Evolutionary conservation across 2,113 vertebrate species (phyloP).

Genomic region (Tamias sibiricus): DNA sequence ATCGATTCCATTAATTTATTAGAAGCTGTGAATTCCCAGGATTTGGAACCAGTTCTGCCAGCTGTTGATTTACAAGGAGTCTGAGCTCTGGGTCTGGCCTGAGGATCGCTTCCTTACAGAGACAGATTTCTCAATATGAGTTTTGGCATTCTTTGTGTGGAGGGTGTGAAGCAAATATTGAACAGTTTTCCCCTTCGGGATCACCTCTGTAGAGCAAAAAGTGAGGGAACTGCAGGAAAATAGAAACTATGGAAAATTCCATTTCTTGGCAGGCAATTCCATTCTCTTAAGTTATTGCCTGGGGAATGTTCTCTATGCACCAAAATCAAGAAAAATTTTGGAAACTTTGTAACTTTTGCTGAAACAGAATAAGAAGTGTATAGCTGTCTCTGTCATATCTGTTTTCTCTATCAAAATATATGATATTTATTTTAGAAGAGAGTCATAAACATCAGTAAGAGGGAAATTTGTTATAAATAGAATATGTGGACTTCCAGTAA

Average conservation of each 20-base stretch:
- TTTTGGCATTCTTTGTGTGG: background rate
- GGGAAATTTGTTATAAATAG: conserved; percentile 75
- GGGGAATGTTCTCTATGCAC: conserved; percentile 40
- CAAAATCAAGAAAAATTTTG: conserved; percentile 30
- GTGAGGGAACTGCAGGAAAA: background rate
- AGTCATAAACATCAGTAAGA: conserved; percentile 62
- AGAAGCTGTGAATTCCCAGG: conserved; percentile 42
- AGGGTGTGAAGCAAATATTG: background rate
- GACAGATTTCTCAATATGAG: background rate
- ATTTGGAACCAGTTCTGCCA: conserved; percentile 55
- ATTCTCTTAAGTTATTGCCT: conserved; percentile 16
- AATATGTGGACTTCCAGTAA: conserved; percentile 64
- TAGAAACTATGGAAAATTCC: conserved; percentile 63
- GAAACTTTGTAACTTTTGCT: conserved; percentile 50
- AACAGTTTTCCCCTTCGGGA: background rate
- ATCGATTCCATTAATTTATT: background rate
- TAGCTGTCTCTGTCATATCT: conserved; percentile 61
- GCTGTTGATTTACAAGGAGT: conserved; percentile 22
- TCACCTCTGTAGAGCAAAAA: conserved; percentile 46
- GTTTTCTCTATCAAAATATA: conserved; percentile 70
- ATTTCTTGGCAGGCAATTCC: background rate
- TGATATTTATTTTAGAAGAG: conserved; percentile 70
- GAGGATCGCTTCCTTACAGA: background rate
- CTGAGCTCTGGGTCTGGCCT: background rate
- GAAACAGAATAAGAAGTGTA: background rate